phyloP scores from a whole-genome alignment of 2,113 vertebrate species.

The Eonycteris spelaea region DNA sequence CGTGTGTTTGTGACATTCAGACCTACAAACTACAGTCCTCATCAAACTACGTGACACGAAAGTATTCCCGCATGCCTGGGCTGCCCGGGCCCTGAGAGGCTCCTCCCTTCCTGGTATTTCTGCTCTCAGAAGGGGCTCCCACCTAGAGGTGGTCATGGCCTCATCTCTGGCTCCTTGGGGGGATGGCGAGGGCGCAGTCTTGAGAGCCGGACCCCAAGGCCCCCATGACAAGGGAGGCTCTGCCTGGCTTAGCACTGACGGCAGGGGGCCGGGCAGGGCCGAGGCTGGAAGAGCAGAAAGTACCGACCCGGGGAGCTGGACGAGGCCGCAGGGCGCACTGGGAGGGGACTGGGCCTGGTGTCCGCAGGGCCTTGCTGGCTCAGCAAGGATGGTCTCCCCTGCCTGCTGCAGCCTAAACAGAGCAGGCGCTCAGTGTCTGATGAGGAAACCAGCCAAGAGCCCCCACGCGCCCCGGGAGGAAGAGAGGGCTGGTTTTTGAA shows the following conservation, averaged over 20 bases:
- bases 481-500: background rate
- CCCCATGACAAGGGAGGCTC: too few species aligned
- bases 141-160: too few species aligned
- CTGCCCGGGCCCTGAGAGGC: background rate
- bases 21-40: background rate
- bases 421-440: fast-evolving
- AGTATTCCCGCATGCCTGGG: background rate
- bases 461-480: fast-evolving
- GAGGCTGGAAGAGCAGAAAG: background rate
- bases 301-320: fast-evolving
- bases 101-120: background rate
- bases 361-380: background rate
- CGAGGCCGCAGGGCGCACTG: fast-evolving
- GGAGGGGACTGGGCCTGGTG: background rate
- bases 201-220: background rate
- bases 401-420: background rate
- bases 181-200: fast-evolving
- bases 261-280: background rate
- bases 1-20: background rate
- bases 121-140: background rate
- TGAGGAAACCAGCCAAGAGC: background rate
- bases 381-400: fast-evolving
- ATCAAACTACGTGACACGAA: background rate
- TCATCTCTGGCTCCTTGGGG: too few species aligned
- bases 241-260: background rate